A percentile compares a stretch with the other conserved stretches of the same genome.
Conservation (phyloP, 2,113 vertebrate species). For the Brienomyrus longianalis region DNA sequence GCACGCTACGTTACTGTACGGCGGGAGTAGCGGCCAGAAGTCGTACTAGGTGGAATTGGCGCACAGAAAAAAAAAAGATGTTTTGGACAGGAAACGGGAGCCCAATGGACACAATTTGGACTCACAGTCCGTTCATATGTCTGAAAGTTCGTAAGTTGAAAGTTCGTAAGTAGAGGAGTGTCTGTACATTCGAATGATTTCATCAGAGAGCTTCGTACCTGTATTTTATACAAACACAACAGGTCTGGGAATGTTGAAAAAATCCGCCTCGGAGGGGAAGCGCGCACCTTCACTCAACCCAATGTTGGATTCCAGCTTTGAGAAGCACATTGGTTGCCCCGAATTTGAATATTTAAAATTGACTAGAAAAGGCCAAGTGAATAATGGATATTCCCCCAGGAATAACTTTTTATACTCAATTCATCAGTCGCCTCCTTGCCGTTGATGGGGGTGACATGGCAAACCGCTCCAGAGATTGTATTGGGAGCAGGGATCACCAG, state of each 20-base stretch:
- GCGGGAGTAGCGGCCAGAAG: too few relatives aligned
- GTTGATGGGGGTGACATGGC: background rate
- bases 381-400: background rate
- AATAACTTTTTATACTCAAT: background rate
- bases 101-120: too few relatives aligned
- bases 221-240: background rate
- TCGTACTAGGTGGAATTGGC: too few relatives aligned
- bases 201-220: background rate
- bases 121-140: too few relatives aligned
- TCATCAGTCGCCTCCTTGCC: background rate
- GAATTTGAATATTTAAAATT: slow-evolving; percentile 6
- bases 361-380: background rate
- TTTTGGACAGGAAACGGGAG: too few relatives aligned
- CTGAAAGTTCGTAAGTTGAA: too few relatives aligned
- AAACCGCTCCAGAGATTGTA: background rate
- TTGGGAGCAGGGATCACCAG: background rate
- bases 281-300: background rate
- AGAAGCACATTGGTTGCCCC: background rate
- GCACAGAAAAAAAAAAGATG: too few relatives aligned
- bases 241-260: background rate
- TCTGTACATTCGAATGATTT: background rate
- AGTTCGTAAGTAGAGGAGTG: too few relatives aligned
- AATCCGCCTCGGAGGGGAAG: background rate
- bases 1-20: too few relatives aligned
- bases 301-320: background rate